Conservation (phyloP, 2,797 vertebrate species). For the Falco peregrinus region DNA sequence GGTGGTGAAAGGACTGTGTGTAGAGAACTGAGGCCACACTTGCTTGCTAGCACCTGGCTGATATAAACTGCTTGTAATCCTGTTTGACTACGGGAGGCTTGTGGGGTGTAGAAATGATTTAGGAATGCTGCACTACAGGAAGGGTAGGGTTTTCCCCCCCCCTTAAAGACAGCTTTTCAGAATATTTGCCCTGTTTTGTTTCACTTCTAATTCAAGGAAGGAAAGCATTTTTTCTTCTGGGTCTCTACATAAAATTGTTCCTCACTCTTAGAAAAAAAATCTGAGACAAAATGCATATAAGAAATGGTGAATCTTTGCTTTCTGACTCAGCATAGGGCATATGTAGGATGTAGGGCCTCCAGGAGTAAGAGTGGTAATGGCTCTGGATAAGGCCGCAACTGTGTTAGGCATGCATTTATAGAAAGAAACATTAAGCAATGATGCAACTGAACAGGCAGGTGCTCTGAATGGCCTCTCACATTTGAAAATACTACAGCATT, state of each 20-base stretch:
- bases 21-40: neutral
- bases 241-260: neutral
- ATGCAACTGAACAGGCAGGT: neutral
- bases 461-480: neutral
- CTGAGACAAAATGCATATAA: neutral
- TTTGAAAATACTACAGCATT: neutral
- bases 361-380: neutral
- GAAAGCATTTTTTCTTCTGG: neutral
- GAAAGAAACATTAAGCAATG: neutral
- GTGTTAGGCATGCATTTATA: neutral
- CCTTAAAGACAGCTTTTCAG: neutral
- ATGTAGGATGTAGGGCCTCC: neutral
- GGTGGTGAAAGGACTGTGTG: neutral
- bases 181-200: neutral
- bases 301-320: neutral
- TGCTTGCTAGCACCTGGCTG: neutral
- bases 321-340: neutral
- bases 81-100: neutral
- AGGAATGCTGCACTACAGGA: neutral
- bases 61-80: neutral
- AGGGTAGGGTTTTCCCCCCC: no score
- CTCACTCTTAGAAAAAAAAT: neutral
- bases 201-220: neutral
- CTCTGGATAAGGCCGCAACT: neutral
- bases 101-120: neutral